Evolutionary conservation across 2,888 invertebrate species (phyloP), one percentile per base, ranked within the genome.

Genomic region (Caenorhabditis sinica): DNA sequence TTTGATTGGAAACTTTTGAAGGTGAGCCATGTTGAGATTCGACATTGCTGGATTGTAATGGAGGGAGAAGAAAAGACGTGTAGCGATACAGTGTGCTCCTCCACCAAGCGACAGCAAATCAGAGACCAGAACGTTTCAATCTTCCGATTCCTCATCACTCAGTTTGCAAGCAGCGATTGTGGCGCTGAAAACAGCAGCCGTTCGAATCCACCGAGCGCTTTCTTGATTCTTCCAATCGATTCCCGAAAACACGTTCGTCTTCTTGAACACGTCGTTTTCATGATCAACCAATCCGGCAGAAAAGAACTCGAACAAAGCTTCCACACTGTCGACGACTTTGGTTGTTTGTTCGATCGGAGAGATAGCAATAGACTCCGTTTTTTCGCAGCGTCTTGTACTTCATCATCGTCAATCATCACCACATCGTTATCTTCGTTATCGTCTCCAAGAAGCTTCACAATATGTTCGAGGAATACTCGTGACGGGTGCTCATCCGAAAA

Each of bases 1-100:
- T 25, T 72, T 77, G 36, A 87, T 76, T 6, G 87, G 69, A 36
- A 87, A 85, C 53, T 87, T 79, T 36, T 83, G 86, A 23, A 89
- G 80, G 63, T 87, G 87, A 20, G 81, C 71, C 20, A 89, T 85
- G 9, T 65, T 80, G 49, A 89, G 69, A 40, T 66, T 76, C 11
- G 80, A 74, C 76, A 89, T 66, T 3, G 80, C 20, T 17, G 86
- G 77, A 71, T 89, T 86, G 30, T 83, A 89, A 23, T 74, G 36
- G 25, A 89, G 65, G 11, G 85, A 73, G 74, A 87, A 89, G 71
- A 87, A 87, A 6, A 76, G 51, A 13, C 74, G 60, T 43, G 80
- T 79, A 5, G 84, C 81, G 20, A 83, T 25, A 8, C 79, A 69
- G 63, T 86, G 86, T 23, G 74, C 83, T 45, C 88, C 79, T 61